Evolutionary conservation across 1,140 invertebrate genomes (phyloP).

Genomic region (Pomacea maculata): DNA sequence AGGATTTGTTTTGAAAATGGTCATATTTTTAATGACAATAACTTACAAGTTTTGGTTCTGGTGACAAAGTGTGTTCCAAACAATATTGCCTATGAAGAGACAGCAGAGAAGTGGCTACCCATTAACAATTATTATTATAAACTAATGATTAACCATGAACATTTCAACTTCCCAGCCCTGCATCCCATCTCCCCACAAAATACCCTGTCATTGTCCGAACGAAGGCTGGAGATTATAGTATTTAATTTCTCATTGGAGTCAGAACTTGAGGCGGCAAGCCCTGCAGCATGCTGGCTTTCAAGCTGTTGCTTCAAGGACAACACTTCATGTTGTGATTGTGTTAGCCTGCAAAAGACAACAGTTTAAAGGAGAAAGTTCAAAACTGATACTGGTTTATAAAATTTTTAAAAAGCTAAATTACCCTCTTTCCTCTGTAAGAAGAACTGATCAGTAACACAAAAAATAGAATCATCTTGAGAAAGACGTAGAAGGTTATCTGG

Average conservation of each 20-base stretch:
- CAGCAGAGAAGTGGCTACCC: too few species aligned
- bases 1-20: too few species aligned
- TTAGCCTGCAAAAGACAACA: conserved; percentile 11
- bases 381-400: background rate
- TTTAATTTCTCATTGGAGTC: conserved; percentile 48
- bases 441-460: background rate
- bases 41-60: too few species aligned
- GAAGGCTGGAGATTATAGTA: conserved; percentile 45
- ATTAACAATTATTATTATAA: too few species aligned
- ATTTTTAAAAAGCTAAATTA: background rate
- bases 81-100: too few species aligned
- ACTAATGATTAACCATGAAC: too few species aligned
- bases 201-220: conserved; percentile 55
- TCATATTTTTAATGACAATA: too few species aligned
- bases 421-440: too few species aligned
- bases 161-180: too few species aligned
- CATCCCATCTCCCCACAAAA: background rate
- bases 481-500: too few species aligned
- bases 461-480: background rate
- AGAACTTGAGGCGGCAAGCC: conserved; percentile 33
- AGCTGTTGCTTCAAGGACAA: conserved; percentile 52
- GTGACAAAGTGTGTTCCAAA: too few species aligned
- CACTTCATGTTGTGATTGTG: conserved; percentile 53
- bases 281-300: conserved; percentile 39
- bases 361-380: background rate